Percentiles rank a stretch among this genome's conserved stretches.
These are phyloP conservation scores for Drosophila paramelanica DNA, from an alignment of 2,888 invertebrate genomes.

Conservation along the genomic window DNA sequence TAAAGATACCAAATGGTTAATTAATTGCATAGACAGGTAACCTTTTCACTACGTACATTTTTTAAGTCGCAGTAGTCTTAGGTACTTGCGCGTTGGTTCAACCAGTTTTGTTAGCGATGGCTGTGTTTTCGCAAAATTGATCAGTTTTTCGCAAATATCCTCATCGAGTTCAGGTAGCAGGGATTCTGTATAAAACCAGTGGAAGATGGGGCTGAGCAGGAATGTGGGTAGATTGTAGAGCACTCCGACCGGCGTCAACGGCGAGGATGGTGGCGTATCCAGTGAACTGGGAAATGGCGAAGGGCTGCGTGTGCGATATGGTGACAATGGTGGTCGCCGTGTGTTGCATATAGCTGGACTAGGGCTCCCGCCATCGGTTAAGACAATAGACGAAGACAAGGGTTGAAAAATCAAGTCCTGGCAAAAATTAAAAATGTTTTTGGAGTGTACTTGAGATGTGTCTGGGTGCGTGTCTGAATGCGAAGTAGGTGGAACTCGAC, in stretches of 20 bases:
- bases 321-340: constrained; percentile 81
- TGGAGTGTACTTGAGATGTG: constrained; percentile 66
- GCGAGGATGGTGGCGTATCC: constrained; percentile 83
- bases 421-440: constrained; percentile 83
- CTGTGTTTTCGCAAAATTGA: constrained; percentile 86
- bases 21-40: too few species aligned
- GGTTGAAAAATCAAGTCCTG: constrained; percentile 78
- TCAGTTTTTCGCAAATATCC: constrained; percentile 87
- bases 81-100: constrained; percentile 87
- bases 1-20: background rate
- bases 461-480: constrained; percentile 83
- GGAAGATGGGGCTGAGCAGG: constrained; percentile 87
- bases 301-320: constrained; percentile 82
- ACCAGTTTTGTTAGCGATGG: constrained; percentile 87
- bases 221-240: constrained; percentile 87
- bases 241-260: constrained; percentile 86
- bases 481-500: constrained; percentile 74
- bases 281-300: constrained; percentile 81
- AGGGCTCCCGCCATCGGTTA: constrained; percentile 8
- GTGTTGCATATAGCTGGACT: constrained; percentile 62
- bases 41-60: constrained; percentile 85
- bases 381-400: constrained; percentile 42
- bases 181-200: constrained; percentile 89
- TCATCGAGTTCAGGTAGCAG: constrained; percentile 87
- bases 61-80: constrained; percentile 88